phyloP scores from a whole-genome alignment of 2,113 vertebrate species.

The Scophthalmus maximus region DNA sequence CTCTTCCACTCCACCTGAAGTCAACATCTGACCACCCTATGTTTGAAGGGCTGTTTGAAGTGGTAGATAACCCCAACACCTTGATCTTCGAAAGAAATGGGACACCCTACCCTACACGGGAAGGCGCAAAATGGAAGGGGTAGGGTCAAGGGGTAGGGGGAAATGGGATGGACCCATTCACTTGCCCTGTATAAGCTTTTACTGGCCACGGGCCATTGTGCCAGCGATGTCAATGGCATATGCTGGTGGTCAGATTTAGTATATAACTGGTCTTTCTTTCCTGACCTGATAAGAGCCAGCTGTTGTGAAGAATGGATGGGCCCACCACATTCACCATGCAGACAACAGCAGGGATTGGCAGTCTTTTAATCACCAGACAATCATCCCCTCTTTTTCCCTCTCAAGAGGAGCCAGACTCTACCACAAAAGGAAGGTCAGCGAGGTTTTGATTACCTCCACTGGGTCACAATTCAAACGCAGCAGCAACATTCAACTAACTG shows the following conservation, averaged over 20 bases:
- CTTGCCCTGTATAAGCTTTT: background rate
- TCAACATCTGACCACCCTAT: too few species aligned
- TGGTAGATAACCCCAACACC: too few species aligned
- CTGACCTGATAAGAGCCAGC: constrained; percentile 6
- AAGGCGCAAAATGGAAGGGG: too few species aligned
- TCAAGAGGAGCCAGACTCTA: constrained; percentile 28
- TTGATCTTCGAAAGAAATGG: too few species aligned
- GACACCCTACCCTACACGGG: too few species aligned
- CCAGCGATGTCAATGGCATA: background rate
- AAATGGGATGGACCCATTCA: background rate
- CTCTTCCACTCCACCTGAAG: too few species aligned
- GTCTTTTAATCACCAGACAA: background rate
- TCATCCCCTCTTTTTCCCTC: background rate
- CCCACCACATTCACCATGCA: background rate
- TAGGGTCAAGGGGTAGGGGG: too few species aligned
- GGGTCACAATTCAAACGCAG: constrained; percentile 38
- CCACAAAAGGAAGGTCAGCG: constrained; percentile 17
- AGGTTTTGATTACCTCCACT: constrained; percentile 40
- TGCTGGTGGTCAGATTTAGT: background rate
- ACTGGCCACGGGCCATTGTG: background rate
- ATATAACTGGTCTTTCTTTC: constrained; percentile 21
- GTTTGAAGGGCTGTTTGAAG: too few species aligned
- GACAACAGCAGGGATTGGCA: constrained; percentile 7
- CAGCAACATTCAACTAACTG: constrained; percentile 34
- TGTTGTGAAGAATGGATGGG: constrained; percentile 20